Percentiles rank a stretch among this genome's conserved stretches.
These are phyloP conservation scores for Caenorhabditis sp. DNA, from an alignment of 2,888 invertebrate species.

Conservation along the genomic window DNA sequence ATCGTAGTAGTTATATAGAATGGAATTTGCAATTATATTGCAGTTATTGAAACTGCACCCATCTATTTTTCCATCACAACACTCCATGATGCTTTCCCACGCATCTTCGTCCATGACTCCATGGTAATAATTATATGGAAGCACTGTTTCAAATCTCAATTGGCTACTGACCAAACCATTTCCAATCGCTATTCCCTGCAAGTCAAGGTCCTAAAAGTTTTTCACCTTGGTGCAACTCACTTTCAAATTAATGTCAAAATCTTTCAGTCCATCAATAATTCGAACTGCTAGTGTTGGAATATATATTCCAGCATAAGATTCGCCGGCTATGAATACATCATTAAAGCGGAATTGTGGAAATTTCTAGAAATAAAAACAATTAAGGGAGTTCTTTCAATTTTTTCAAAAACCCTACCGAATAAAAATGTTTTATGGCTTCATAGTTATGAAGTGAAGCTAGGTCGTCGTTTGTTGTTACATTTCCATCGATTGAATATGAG, in stretches of 20 bases:
- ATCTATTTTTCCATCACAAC: constrained; percentile 58
- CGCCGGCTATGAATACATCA: constrained; percentile 74
- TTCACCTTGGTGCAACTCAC: constrained; percentile 19
- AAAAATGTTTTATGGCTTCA: constrained; percentile 74
- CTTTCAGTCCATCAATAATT: constrained; percentile 70
- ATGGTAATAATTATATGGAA: constrained; percentile 70
- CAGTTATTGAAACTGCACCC: constrained; percentile 10
- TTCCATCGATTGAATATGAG: constrained; percentile 73
- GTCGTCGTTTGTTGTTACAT: constrained; percentile 71
- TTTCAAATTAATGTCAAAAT: constrained; percentile 67
- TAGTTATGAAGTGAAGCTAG: constrained; percentile 73
- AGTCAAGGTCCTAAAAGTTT: not conserved
- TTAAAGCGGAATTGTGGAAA: constrained; percentile 73
- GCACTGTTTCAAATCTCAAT: constrained; percentile 63
- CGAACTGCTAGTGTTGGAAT: constrained; percentile 73
- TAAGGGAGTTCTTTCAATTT: no score
- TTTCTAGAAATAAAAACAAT: constrained; percentile 73
- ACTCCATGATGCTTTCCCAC: constrained; percentile 68
- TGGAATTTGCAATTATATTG: constrained; percentile 59
- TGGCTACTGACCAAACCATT: no score
- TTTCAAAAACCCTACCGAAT: constrained; percentile 52
- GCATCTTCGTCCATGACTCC: constrained; percentile 69
- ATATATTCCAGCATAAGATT: constrained; percentile 74
- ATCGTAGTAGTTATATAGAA: constrained; percentile 45
- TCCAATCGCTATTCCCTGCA: constrained; percentile 62